Evolutionary conservation across 2,113 vertebrate genomes (phyloP), one percentile per base, ranked within the genome.

Genomic region (Connochaetes taurinus): DNA sequence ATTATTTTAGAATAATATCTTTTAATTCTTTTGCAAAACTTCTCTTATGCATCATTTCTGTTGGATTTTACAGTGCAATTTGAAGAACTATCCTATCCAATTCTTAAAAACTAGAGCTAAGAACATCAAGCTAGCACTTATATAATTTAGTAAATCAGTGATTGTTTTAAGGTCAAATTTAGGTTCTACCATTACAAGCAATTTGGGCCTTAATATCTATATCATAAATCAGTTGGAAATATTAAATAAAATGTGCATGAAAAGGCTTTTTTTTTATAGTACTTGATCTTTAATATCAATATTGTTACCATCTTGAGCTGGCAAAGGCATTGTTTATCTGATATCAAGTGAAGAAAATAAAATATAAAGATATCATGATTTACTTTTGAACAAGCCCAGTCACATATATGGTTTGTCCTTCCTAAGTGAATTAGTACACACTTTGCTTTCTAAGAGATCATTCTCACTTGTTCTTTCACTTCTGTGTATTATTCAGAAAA

Each of bases 151-250:
- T 52, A 89, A 81, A 82, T 27, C 19, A 55, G n/a, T 91, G 27
- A 80, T 74, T 67, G 92, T 91, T 88, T 87, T 97, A 80, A 96
- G 43, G 92, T 82, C 60, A 91, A 43, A 96, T 94, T 89, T 87
- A 91, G 60, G 31, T 27, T 94, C 21, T 87, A 81, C n/a, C 13
- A 60, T 97, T 95, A 94, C 6, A 78, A 97, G 58, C 8, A 84
- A 85, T 90, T 90, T 96, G 52, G 4, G 4, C 16, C 29, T 50
- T 92, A 74, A 88, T 23, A 95, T 19, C 7, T 92, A 82, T 55
- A 82, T 93, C 62, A 96, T 71, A 58, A 40, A 94, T 7, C 50
- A 94, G 52, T 83, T 94, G 50, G 31, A 92, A 91, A 95, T 89
- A 81, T 71, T 95, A 96, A 89, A 60, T 80, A 23, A 2, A 96